Base-by-base conservation (phyloP, 2,888 invertebrate species). In the Drosophila borealis region DNA sequence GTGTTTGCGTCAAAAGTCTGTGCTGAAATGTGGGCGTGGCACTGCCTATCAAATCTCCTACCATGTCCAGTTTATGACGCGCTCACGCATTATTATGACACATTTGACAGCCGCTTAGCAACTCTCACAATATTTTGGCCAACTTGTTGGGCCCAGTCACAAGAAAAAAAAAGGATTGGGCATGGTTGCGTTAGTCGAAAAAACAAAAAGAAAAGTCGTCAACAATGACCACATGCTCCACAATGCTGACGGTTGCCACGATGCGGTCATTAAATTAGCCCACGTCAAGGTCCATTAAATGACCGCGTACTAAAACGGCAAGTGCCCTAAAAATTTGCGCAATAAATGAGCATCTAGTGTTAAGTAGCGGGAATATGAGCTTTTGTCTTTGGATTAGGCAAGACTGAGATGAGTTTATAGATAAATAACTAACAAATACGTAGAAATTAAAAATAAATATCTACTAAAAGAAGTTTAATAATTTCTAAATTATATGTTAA, bases 211-310 rank as follows among this genome's bases (percentile, higher is more conserved):
- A 25, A 25, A 25, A 6, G 25, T 25, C 25, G n/a, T 6, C 50
- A 39, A 72, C 59, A 73, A 56, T 72, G 61, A 74, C 61, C 63
- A 74, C 62, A 56, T 21, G 39, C n/a, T 48, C 51, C 55, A 37
- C 55, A 37, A 33, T 42, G 49, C 17, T 44, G 13, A 63, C 44
- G 44, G 25, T n/a, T 19, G 56, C 44, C 37, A 9, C 70, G 54
- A 37, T 46, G 44, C 13, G 54, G 19, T 49, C 62, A 61, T 78
- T 70, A 77, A 77, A 78, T 70, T 60, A 74, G 74, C 44, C 71
- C 51, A 68, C 75, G 60, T 56, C 60, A 67, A 64, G 48, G 44
- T 25, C 42, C 46, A 51, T 59, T 65, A 55, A 74, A 62, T 41
- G 48, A 46, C 49, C 42, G 56, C 64, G 42, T 29, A 64, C 56